A percentile compares a stretch with the other conserved stretches of the same genome.
Conservation (phyloP, 2,113 vertebrate genomes). For the Condylura cristata region DNA sequence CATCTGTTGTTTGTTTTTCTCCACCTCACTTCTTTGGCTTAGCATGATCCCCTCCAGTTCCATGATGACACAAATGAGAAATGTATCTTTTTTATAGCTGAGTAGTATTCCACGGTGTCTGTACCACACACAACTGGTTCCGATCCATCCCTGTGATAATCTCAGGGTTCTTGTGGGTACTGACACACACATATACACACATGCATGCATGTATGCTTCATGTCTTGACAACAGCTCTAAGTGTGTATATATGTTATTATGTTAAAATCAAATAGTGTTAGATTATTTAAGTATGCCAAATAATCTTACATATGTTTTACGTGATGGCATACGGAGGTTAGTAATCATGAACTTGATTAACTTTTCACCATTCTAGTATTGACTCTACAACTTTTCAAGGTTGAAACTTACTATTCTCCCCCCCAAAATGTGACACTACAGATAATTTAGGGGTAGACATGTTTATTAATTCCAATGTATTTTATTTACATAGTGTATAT, state of each 20-base stretch:
- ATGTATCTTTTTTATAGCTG: no score
- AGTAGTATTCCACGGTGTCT: no score
- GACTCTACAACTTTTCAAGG: background rate
- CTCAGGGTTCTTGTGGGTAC: background rate
- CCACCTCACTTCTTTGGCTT: no score
- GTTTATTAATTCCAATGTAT: background rate
- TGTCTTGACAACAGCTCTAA: no score
- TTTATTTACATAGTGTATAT: background rate
- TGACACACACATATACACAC: no score
- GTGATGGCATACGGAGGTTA: background rate
- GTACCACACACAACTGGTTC: background rate
- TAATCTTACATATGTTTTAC: background rate
- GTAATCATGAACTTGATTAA: background rate
- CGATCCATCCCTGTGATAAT: background rate
- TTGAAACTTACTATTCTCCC: background rate
- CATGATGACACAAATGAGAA: no score
- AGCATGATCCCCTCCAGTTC: no score
- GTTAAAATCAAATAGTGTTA: background rate
- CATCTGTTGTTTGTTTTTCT: no score
- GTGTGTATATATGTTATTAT: background rate
- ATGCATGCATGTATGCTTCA: no score
- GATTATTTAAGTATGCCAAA: background rate
- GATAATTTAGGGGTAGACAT: background rate
- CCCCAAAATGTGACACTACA: background rate
- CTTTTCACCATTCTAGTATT: background rate